These are phyloP conservation scores for Nothoprocta perdicaria DNA, from an alignment of 2,113 vertebrate genomes.

Conservation along the genomic window DNA sequence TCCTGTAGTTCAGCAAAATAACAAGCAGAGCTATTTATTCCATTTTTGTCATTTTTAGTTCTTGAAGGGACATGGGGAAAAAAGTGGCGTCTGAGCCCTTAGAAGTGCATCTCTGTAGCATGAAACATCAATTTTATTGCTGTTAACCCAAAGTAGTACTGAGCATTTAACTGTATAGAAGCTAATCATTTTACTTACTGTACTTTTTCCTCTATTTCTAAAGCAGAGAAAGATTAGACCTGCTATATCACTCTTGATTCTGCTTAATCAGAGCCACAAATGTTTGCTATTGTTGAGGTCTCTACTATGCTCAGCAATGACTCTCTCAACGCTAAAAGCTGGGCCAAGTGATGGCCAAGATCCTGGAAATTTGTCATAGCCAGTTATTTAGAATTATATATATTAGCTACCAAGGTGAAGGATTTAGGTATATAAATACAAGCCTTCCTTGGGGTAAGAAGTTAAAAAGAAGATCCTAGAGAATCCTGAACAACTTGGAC, in stretches of 20 bases:
- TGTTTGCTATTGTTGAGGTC: not conserved
- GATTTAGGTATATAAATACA: not conserved
- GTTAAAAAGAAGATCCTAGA: not conserved
- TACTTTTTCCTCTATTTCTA: not conserved
- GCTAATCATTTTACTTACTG: not conserved
- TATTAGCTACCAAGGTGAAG: not conserved
- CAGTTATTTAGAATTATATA: not conserved
- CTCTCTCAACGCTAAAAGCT: not conserved
- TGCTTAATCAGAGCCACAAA: slow-evolving; percentile 4
- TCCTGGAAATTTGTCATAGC: not conserved
- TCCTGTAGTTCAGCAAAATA: slow-evolving; percentile 41
- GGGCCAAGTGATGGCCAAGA: not conserved
- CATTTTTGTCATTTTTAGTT: slow-evolving; percentile 40
- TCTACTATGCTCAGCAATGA: not conserved
- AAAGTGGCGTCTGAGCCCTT: not conserved
- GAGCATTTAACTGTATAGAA: not conserved
- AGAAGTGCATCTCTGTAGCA: not conserved
- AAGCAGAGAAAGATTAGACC: not conserved
- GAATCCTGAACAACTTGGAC: not conserved
- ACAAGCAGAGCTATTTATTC: slow-evolving; percentile 50
- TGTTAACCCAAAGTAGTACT: not conserved
- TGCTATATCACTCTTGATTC: not conserved
- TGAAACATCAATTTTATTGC: not conserved
- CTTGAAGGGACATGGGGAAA: not conserved
- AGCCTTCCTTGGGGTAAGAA: not conserved